A percentile compares a stretch with the other conserved stretches of the same genome.
Evolutionary conservation across 2,113 vertebrate genomes (phyloP).

Genomic region (Rhineura floridana): DNA sequence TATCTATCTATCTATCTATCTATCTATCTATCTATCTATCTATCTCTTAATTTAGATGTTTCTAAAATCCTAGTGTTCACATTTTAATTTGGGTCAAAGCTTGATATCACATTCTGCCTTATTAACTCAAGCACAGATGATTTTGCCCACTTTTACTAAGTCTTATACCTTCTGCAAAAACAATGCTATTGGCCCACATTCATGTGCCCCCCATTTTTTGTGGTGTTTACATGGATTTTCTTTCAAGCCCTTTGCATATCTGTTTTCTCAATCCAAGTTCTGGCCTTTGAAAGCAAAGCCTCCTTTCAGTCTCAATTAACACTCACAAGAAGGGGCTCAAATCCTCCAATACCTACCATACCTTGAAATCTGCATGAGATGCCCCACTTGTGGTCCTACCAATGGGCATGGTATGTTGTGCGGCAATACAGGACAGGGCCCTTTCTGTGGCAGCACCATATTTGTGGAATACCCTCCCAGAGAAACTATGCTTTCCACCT

Average conservation of each 20-base stretch:
- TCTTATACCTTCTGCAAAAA: neutral
- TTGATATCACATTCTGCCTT: neutral
- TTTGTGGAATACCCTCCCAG: too few species aligned
- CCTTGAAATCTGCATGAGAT: too few species aligned
- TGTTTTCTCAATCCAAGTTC: neutral
- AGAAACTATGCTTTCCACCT: too few species aligned
- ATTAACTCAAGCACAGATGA: neutral
- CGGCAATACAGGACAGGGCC: too few species aligned
- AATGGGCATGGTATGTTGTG: too few species aligned
- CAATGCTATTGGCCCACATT: neutral
- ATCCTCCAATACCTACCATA: too few species aligned
- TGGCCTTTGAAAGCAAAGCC: neutral
- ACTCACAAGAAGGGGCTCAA: neutral
- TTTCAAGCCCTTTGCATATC: neutral
- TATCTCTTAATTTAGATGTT: neutral
- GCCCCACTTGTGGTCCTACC: too few species aligned
- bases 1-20: too few species aligned
- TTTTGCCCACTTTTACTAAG: neutral
- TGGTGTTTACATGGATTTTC: neutral
- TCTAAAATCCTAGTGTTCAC: neutral
- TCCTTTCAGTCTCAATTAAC: neutral
- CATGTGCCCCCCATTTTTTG: too few species aligned
- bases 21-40: too few species aligned
- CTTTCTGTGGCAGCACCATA: too few species aligned
- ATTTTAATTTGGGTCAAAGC: neutral